phyloP scores from a whole-genome alignment of 2,797 vertebrate genomes.

The Poecilia velifera region DNA sequence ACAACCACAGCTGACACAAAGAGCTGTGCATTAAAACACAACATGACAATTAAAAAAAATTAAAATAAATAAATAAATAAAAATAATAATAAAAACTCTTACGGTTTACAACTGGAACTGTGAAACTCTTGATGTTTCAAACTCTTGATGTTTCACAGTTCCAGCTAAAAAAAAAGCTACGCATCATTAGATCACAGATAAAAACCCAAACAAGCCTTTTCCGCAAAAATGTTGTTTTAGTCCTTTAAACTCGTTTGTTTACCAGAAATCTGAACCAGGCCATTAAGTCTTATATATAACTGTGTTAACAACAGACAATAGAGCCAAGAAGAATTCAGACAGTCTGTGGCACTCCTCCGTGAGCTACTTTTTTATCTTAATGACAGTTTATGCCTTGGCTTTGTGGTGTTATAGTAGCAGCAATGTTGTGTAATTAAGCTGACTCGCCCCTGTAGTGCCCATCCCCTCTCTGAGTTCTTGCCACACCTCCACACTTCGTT shows the following conservation, averaged over 20 bases:
- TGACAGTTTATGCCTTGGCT: slow-evolving; percentile 68
- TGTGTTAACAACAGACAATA: slow-evolving; percentile 64
- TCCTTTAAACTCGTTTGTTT: slow-evolving; percentile 37
- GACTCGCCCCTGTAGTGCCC: slow-evolving; percentile 58
- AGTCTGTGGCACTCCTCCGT: slow-evolving; percentile 49
- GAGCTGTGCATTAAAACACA: no score
- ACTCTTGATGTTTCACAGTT: background rate
- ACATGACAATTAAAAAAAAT: no score
- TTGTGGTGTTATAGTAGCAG: slow-evolving; percentile 73
- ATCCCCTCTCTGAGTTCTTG: slow-evolving; percentile 42
- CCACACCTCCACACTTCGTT: slow-evolving; percentile 60
- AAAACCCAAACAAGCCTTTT: background rate
- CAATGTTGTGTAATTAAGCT: slow-evolving; percentile 76
- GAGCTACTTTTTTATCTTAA: slow-evolving; percentile 64
- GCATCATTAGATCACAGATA: slow-evolving; percentile 18
- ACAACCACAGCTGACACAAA: no score
- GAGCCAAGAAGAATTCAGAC: slow-evolving; percentile 54
- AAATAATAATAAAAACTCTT: no score
- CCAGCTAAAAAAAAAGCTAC: background rate
- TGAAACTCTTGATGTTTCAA: no score
- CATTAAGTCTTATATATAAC: slow-evolving; percentile 47
- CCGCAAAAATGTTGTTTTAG: slow-evolving; percentile 24
- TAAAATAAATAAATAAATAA: no score
- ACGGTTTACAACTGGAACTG: no score
- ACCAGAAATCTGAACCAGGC: slow-evolving; percentile 38